Evolutionary conservation across 2,888 invertebrate genomes (phyloP).

Genomic region (Nomada lathburiana): DNA sequence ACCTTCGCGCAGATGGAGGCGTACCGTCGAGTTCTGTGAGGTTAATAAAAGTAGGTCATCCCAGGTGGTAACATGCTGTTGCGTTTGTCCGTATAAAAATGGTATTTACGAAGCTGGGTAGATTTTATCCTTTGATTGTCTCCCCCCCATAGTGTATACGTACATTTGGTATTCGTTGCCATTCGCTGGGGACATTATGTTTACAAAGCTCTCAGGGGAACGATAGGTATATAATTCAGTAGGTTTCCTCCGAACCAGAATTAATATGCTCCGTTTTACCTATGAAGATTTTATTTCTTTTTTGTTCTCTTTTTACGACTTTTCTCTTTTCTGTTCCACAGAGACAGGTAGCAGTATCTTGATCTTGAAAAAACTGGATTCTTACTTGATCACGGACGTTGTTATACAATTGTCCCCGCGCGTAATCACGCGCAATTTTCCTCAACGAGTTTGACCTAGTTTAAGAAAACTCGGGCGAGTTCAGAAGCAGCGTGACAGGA

Average conservation of each 20-base stretch:
- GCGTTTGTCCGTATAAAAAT: constrained; percentile 22
- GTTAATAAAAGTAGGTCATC: constrained; percentile 49
- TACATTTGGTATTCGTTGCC: not conserved
- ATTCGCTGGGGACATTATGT: not conserved
- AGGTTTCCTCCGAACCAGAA: not conserved
- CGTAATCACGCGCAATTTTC: constrained; percentile 39
- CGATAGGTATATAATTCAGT: not conserved
- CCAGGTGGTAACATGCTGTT: constrained; percentile 4
- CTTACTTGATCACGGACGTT: constrained; percentile 7
- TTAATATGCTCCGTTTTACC: not conserved
- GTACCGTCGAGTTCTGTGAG: constrained; percentile 17
- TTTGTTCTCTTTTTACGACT: not conserved
- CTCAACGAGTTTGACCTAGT: constrained; percentile 41
- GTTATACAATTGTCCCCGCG: constrained; percentile 42
- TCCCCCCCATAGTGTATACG: not conserved
- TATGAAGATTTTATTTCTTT: not conserved
- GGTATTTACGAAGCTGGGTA: constrained; percentile 21
- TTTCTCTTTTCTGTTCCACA: not conserved
- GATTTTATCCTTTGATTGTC: not conserved
- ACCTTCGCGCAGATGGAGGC: constrained; percentile 50
- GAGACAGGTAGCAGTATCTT: not conserved
- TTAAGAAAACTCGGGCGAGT: constrained; percentile 29
- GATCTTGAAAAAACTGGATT: not conserved
- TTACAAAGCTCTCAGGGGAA: no score
- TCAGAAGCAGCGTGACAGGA: not conserved